A percentile compares a stretch with the other conserved stretches of the same genome.
Conservation (phyloP, 35 echinoderm and acorn worm species). For the Apostichopus japonicus region DNA sequence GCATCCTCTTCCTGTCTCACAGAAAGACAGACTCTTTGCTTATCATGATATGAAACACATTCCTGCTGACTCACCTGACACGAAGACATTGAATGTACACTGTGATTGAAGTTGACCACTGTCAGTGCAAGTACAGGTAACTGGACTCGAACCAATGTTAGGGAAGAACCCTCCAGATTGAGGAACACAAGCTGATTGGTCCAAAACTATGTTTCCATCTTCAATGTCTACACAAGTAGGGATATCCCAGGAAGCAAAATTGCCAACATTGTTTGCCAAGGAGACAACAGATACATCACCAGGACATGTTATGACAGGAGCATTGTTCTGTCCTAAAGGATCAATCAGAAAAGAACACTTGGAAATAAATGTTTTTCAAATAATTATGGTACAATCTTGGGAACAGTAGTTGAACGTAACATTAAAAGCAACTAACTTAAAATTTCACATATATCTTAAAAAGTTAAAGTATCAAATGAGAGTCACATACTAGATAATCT, state of each 20-base stretch:
- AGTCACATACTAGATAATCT: too few relatives aligned
- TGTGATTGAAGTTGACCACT: neutral
- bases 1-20: too few relatives aligned
- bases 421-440: too few relatives aligned
- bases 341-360: too few relatives aligned
- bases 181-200: neutral
- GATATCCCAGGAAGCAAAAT: neutral
- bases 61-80: neutral
- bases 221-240: neutral
- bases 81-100: neutral
- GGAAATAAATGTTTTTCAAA: too few relatives aligned
- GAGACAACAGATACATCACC: neutral
- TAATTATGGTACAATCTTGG: too few relatives aligned
- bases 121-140: neutral
- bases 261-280: neutral
- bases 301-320: neutral
- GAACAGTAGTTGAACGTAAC: too few relatives aligned
- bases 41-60: too few relatives aligned
- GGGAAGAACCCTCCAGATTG: neutral
- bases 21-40: too few relatives aligned
- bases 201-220: neutral
- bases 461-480: too few relatives aligned
- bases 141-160: neutral
- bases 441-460: too few relatives aligned
- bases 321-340: neutral